phyloP scores from a whole-genome alignment of 2,113 vertebrate species.

The Syrrhaptes paradoxus region DNA sequence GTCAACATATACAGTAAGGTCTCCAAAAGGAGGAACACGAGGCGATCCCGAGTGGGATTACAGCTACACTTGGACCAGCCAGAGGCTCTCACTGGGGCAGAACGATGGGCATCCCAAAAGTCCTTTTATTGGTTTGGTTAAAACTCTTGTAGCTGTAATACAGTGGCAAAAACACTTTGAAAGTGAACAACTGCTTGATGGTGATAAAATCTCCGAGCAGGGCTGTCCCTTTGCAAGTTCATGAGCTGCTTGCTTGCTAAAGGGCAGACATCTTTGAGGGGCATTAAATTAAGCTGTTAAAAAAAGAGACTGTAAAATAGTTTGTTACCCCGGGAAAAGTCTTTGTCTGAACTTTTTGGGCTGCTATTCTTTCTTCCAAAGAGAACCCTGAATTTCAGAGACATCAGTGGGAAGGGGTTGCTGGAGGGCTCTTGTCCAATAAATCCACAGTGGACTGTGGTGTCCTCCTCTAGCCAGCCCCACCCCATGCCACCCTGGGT shows the following conservation, averaged over 20 bases:
- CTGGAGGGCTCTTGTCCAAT: neutral
- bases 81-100: neutral
- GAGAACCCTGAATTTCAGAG: rapidly evolving
- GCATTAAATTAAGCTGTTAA: neutral
- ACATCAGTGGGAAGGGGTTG: rapidly evolving
- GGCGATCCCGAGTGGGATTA: neutral
- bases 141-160: neutral
- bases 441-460: neutral
- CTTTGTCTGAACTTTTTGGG: neutral
- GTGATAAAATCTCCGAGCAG: neutral
- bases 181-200: neutral
- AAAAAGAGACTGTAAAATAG: neutral
- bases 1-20: neutral
- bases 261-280: neutral
- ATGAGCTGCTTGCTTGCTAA: rapidly evolving
- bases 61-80: neutral
- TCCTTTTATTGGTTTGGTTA: neutral
- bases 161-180: neutral
- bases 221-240: neutral
- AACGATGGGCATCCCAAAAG: neutral
- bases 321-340: neutral
- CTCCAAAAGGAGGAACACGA: rapidly evolving
- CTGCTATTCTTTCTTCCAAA: neutral
- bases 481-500: neutral
- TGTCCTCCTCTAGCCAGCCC: neutral